Evolutionary conservation across 2,113 vertebrate genomes (phyloP), one percentile per base, ranked within the genome.

Genomic region (Cricetomys ansorgei): DNA sequence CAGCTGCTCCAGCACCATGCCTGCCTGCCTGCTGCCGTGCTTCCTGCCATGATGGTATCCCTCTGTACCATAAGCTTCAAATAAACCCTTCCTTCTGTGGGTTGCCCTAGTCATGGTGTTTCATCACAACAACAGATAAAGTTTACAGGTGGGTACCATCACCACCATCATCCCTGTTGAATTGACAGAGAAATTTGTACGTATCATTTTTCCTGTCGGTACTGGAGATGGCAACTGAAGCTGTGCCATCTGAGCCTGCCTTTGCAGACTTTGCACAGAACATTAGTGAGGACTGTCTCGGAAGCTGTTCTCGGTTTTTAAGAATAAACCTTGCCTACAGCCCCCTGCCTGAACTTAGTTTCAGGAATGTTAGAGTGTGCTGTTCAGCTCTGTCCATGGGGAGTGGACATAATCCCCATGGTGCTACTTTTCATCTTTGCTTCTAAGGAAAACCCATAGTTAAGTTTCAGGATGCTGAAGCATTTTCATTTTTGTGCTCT

Each of bases 401-500:
- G 93, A 80, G 16, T 70, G 17, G 65, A 70, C 70, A 75, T 69
- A 92, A 93, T 88, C 37, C 73, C 62, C 72, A 8, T 59, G 70
- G 53, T 69, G n/a, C 75, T 59, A 27, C n/a, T 85, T 97, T 94
- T 48, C 69, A 81, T 84, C 50, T 88, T 88, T 50, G 37, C 72
- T 81, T 59, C 25, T 55, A 43, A 88, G 89, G 80, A 83, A 48
- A 83, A 75, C 83, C 86, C 77, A 45, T 84, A 77, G 86, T 75
- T 67, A 96, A 67, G 93, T 65, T 53, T 88, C 50, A 91, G 92
- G 62, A 29, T 15, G 72, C 77, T 64, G 10, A 21, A 59, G 59
- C 76, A 48, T 96, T 97, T 94, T 97, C 77, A 70, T 95, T 69
- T 96, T 65, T 27, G 6, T 65, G 59, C 16, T 89, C 43, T n/a